These are phyloP conservation scores for Anabacerthia variegaticeps DNA, from an alignment of 2,797 vertebrate genomes.

Conservation along the genomic window DNA sequence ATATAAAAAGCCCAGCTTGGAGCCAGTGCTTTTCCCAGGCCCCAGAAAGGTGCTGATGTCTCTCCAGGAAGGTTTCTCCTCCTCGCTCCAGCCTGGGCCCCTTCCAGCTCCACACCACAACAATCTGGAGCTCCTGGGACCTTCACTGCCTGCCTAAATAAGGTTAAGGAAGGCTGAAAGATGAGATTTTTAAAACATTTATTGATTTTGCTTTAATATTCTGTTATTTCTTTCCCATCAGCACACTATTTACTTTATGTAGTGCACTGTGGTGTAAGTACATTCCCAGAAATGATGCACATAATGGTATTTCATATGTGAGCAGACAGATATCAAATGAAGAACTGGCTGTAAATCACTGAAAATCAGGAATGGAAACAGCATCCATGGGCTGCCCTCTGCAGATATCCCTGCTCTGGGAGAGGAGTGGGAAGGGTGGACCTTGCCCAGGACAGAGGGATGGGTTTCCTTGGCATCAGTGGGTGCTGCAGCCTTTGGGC, in stretches of 20 bases:
- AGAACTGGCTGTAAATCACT: background rate
- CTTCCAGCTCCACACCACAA: background rate
- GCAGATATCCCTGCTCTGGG: accelerated
- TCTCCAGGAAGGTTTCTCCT: background rate
- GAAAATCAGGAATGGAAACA: background rate
- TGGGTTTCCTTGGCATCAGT: background rate
- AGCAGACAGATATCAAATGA: background rate
- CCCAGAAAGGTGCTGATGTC: background rate
- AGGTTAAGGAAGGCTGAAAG: background rate
- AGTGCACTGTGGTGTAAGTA: accelerated
- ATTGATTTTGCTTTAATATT: slow-evolving; percentile 19
- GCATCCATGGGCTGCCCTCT: background rate
- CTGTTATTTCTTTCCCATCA: slow-evolving; percentile 11
- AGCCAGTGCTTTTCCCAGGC: background rate
- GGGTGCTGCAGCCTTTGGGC: background rate
- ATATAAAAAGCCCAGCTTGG: background rate
- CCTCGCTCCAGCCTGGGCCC: background rate
- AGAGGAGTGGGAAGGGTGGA: background rate
- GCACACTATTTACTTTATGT: background rate
- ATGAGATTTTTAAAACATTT: background rate
- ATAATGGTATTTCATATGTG: background rate
- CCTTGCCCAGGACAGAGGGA: background rate
- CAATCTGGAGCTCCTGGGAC: background rate
- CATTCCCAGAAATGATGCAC: background rate
- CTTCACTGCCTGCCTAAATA: background rate